Conservation (phyloP, 2,888 invertebrate species). For the Cylloceria caligata region DNA sequence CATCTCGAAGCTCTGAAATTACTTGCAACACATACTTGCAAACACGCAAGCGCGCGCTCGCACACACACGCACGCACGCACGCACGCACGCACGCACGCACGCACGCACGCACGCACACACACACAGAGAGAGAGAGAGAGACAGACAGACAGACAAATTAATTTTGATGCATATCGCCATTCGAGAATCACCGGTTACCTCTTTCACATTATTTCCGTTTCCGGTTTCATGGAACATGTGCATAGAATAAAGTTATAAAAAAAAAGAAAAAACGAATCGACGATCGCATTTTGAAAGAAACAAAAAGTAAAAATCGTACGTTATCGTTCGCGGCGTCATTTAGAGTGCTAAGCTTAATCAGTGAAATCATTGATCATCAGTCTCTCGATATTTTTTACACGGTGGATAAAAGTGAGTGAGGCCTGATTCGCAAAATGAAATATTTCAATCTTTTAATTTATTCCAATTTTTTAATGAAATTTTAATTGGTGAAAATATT, state of each 20-base stretch:
- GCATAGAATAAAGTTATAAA: slow-evolving; percentile 55
- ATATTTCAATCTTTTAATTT: background rate
- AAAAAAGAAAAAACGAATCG: slow-evolving; percentile 68
- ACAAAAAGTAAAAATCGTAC: slow-evolving; percentile 71
- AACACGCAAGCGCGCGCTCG: no score
- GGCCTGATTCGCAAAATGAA: slow-evolving; percentile 19
- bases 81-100: no score
- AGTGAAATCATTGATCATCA: slow-evolving; percentile 72
- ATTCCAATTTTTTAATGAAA: slow-evolving; percentile 8
- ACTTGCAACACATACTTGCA: slow-evolving; percentile 15
- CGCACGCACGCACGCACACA: no score
- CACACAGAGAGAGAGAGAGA: no score
- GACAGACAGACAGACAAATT: background rate
- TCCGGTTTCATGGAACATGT: slow-evolving; percentile 79
- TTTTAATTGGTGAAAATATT: slow-evolving; percentile 13
- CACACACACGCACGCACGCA: no score
- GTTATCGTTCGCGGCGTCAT: slow-evolving; percentile 75
- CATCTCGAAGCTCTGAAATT: slow-evolving; percentile 23
- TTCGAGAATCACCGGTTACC: slow-evolving; percentile 10
- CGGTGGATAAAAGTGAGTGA: slow-evolving; percentile 68
- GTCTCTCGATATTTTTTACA: slow-evolving; percentile 77
- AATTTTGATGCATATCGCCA: slow-evolving; percentile 34
- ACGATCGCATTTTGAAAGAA: slow-evolving; percentile 32
- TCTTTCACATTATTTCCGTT: slow-evolving; percentile 74
- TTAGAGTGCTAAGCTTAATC: slow-evolving; percentile 76